Percentiles rank a stretch among this genome's conserved stretches.
Evolutionary conservation across 2,113 vertebrate genomes (phyloP).

Genomic region (Megalops atlanticus): DNA sequence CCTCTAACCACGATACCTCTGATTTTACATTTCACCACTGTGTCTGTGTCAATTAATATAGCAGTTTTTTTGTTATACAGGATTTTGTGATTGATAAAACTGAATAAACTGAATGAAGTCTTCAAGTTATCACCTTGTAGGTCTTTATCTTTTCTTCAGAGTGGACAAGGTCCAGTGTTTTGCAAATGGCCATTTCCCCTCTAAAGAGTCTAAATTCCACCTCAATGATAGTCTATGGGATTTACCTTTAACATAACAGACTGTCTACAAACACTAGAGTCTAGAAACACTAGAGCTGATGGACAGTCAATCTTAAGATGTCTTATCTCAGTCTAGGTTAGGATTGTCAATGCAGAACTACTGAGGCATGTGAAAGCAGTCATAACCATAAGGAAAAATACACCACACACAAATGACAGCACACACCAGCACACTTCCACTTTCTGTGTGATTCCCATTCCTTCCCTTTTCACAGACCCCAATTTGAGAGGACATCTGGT

Average conservation of each 20-base stretch:
- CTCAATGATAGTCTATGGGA: constrained; percentile 40
- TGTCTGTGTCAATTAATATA: too few relatives aligned
- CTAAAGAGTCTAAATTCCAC: constrained; percentile 52
- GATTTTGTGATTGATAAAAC: too few relatives aligned
- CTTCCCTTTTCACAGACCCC: neutral
- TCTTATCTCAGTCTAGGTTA: neutral
- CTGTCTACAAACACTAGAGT: neutral
- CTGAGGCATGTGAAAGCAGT: neutral
- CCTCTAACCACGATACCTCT: too few relatives aligned
- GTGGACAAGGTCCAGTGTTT: too few relatives aligned
- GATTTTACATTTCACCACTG: too few relatives aligned
- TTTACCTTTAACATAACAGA: neutral
- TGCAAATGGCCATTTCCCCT: neutral
- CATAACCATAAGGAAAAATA: neutral
- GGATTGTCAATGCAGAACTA: too few relatives aligned
- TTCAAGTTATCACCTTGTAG: neutral
- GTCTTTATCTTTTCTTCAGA: too few relatives aligned
- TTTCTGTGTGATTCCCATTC: neutral
- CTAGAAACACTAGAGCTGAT: neutral
- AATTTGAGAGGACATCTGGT: neutral
- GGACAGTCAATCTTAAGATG: neutral
- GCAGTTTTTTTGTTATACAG: too few relatives aligned
- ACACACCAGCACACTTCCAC: neutral
- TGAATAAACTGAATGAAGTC: too few relatives aligned
- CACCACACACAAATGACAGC: neutral